Evolutionary conservation across 2,888 invertebrate genomes (phyloP).

Genomic region (Dichetophora obliterata): DNA sequence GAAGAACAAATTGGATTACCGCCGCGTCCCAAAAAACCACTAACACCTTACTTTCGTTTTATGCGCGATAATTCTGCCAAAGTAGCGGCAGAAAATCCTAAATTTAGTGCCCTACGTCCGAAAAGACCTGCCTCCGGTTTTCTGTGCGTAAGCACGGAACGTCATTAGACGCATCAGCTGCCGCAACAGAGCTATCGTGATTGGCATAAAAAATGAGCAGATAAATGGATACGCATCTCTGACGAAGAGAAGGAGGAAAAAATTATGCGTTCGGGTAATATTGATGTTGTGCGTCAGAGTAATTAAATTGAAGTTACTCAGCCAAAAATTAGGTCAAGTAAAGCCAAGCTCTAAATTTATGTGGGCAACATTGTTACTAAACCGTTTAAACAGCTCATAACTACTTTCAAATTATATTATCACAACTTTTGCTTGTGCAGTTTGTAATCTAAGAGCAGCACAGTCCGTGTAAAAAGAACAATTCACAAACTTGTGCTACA

Average conservation of each 20-base stretch:
- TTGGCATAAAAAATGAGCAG: conserved; percentile 71
- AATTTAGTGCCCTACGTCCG: conserved; percentile 72
- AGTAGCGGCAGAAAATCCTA: conserved; percentile 75
- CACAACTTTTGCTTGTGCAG: no score
- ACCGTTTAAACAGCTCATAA: no score
- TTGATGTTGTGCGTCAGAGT: conserved; percentile 75
- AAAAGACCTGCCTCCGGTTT: conserved; percentile 79
- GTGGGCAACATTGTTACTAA: no score
- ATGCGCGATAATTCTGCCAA: conserved; percentile 74
- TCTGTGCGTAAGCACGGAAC: conserved; percentile 72
- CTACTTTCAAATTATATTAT: background rate
- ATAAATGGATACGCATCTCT: conserved; percentile 74
- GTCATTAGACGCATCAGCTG: conserved; percentile 62
- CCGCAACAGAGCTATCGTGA: conserved; percentile 70
- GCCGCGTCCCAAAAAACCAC: conserved; percentile 80
- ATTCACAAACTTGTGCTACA: no score
- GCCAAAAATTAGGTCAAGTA: conserved; percentile 57
- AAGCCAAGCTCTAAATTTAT: background rate
- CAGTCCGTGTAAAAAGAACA: no score
- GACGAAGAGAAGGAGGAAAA: conserved; percentile 76
- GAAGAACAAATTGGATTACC: conserved; percentile 73
- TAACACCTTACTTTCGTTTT: conserved; percentile 79
- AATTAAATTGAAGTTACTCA: conserved; percentile 66
- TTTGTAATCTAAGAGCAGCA: no score
- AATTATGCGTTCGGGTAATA: conserved; percentile 79